These are phyloP conservation scores for Echinops telfairi DNA, from an alignment of 2,113 vertebrate genomes.

Conservation along the genomic window DNA sequence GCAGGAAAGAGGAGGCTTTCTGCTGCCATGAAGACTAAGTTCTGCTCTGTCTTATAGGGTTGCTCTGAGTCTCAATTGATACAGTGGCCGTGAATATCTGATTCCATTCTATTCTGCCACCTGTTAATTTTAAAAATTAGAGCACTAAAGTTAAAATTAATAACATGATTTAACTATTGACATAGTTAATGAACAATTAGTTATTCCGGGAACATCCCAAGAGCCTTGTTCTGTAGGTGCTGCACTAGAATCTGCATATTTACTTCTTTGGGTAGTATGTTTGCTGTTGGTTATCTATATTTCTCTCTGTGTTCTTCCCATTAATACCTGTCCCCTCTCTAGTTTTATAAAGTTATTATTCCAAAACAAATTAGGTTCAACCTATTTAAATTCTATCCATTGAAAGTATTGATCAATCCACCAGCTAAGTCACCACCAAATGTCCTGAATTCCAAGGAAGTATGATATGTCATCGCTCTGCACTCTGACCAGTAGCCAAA, in stretches of 20 bases:
- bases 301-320: background rate
- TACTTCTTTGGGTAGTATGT: background rate
- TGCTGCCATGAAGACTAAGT: too few species aligned
- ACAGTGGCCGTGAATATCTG: background rate
- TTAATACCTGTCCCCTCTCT: background rate
- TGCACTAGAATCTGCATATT: too few species aligned
- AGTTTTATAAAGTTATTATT: conserved; percentile 9
- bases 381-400: background rate
- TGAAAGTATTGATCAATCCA: background rate
- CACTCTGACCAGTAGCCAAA: conserved; percentile 57
- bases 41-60: too few species aligned
- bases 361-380: conserved; percentile 11
- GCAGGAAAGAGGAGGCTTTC: too few species aligned
- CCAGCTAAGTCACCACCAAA: conserved; percentile 21
- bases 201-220: background rate
- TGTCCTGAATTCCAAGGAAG: background rate
- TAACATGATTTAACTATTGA: background rate
- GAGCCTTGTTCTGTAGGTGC: background rate
- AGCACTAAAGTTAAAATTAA: background rate
- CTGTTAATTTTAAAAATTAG: conserved; percentile 21
- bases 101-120: background rate
- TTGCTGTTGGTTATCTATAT: background rate
- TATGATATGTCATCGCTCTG: background rate
- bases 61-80: too few species aligned
- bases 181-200: background rate